These are phyloP conservation scores for Sesia bembeciformis DNA, from an alignment of 2,888 invertebrate species.

Conservation along the genomic window DNA sequence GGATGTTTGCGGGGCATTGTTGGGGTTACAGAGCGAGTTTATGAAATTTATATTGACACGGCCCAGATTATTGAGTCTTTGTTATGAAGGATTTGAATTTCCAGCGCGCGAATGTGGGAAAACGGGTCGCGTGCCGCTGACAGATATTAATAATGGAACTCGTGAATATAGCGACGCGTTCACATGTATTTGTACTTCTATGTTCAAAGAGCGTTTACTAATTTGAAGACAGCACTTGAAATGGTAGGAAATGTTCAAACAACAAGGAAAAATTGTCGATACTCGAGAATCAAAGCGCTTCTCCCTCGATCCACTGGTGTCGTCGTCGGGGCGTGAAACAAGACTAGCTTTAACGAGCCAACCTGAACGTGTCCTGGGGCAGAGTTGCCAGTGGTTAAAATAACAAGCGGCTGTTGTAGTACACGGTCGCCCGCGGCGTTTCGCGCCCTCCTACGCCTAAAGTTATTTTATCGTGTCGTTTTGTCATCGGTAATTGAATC, in stretches of 20 bases:
- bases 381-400: conserved; percentile 35
- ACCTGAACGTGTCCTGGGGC: conserved; percentile 21
- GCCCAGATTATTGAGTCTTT: conserved; percentile 62
- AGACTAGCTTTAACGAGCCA: conserved; percentile 50
- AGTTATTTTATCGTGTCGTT: conserved; percentile 19
- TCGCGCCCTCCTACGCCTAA: not conserved
- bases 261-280: conserved; percentile 27
- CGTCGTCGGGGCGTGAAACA: conserved; percentile 40
- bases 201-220: conserved; percentile 23
- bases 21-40: conserved; percentile 55
- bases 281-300: conserved; percentile 48
- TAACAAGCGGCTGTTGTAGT: conserved; percentile 26
- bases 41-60: conserved; percentile 70
- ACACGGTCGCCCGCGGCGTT: conserved; percentile 18
- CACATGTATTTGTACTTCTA: conserved; percentile 17
- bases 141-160: conserved; percentile 55
- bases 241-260: conserved; percentile 28
- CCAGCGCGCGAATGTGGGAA: conserved; percentile 42
- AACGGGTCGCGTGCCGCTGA: conserved; percentile 51
- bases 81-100: conserved; percentile 62
- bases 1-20: conserved; percentile 63
- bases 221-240: conserved; percentile 49
- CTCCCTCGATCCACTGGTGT: conserved; percentile 33
- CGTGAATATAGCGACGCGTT: conserved; percentile 11
- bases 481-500: conserved; percentile 32